These are phyloP conservation scores for Meghimatium bilineatum DNA, from an alignment of 2,888 invertebrate genomes.

Conservation along the genomic window DNA sequence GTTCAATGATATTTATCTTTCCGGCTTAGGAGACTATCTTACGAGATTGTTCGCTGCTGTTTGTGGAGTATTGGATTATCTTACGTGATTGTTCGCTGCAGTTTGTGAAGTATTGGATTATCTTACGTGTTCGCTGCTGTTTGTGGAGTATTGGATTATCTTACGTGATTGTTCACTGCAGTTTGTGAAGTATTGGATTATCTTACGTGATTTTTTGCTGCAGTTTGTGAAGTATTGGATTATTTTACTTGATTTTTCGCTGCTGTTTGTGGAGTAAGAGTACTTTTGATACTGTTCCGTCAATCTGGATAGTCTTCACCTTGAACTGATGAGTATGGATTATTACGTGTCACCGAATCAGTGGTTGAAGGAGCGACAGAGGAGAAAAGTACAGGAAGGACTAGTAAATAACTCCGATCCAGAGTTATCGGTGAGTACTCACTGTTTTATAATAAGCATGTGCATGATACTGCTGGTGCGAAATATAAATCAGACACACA, in stretches of 20 bases:
- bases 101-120: neutral
- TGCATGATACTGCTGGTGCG: neutral
- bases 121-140: neutral
- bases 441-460: too few relatives aligned
- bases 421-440: conserved; percentile 24
- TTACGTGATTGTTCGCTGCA: neutral
- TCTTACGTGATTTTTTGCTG: neutral
- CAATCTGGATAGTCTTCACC: neutral
- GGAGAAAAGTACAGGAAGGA: conserved; percentile 28
- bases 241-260: neutral
- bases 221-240: neutral
- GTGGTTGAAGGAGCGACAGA: conserved; percentile 39
- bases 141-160: too few relatives aligned
- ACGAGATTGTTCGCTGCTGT: neutral
- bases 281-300: too few relatives aligned
- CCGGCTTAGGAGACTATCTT: neutral
- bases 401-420: neutral
- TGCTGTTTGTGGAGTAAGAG: neutral
- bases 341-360: conserved; percentile 23
- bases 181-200: too few relatives aligned
- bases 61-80: too few relatives aligned
- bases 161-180: neutral
- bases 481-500: too few relatives aligned
- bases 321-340: conserved; percentile 11
- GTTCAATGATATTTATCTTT: neutral